Evolutionary conservation across 2,888 invertebrate genomes (phyloP), one percentile per base, ranked within the genome.

Genomic region (Cephus sareptanus): DNA sequence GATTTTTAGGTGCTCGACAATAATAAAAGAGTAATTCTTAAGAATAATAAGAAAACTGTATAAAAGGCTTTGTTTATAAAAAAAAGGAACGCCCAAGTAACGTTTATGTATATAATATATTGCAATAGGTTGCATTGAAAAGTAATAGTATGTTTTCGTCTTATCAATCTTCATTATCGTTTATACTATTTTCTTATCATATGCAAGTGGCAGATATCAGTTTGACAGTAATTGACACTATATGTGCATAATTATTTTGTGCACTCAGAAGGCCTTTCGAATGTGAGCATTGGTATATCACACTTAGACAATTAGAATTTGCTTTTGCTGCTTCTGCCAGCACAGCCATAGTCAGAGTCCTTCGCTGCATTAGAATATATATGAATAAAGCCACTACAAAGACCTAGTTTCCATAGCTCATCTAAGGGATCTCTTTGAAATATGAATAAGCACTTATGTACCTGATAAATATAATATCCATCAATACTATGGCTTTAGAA

Each of bases 271-370:
- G 89, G 88, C 87, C 87, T 88, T 87, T 87, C 89, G 87, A 90
- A 89, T 89, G 89, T 90, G 90, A 90, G 89, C 90, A 90, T 90
- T 89, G 83, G 85, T 85, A 87, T 79, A 86, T 87, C 86, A 87
- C 87, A 86, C 83, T 83, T 89, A 89, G 87, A 84, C 79, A 83
- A 82, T 75, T 89, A 89, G 88, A 80, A 34, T 80, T 87, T 86
- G 84, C 81, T 79, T 75, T 82, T 75, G 79, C 74, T 78, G 84
- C 84, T 86, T 85, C 79, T 76, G 82, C 79, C 76, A 79, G 81
- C 82, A 82, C 79, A 80, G 77, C 76, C 74, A 31, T 15, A 71
- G 9, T 31, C 30, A 71, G 31, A 31, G 71, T 34, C 30, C 33
- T 56, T 23, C 9, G 56, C 56, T 56, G 56, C 23, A 56, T 56